A percentile compares a stretch with the other conserved stretches of the same genome.
Conservation (phyloP, 1,140 invertebrate species). For the Sitodiplosis mosellana region DNA sequence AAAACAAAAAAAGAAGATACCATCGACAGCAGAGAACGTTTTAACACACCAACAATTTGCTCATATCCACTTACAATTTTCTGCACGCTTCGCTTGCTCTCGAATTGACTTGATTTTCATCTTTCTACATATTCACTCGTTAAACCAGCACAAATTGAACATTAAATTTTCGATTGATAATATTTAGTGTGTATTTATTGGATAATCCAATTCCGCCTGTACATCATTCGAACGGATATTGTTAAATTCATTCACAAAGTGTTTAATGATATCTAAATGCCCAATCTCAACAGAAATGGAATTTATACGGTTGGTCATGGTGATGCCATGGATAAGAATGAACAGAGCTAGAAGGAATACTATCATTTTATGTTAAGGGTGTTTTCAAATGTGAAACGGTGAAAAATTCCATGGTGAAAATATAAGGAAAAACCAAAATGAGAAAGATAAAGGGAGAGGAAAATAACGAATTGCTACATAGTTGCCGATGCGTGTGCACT, state of each 20-base stretch:
- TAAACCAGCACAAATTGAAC: background rate
- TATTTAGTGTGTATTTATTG: background rate
- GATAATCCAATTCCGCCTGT: background rate
- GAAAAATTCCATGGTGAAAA: no score
- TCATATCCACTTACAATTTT: background rate
- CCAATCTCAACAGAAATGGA: no score
- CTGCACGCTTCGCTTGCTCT: background rate
- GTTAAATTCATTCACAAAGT: no score
- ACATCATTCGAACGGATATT: no score
- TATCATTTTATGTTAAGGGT: no score
- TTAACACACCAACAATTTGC: background rate
- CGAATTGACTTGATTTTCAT: background rate
- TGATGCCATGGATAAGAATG: background rate
- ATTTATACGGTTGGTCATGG: no score
- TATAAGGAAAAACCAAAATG: background rate
- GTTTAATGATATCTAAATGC: no score
- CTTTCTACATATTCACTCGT: background rate
- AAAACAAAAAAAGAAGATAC: background rate
- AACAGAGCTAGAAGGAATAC: no score
- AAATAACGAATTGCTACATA: no score
- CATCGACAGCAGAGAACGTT: background rate
- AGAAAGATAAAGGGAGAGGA: background rate
- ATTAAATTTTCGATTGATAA: background rate
- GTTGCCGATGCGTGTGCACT: no score
- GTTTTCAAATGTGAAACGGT: no score